These are phyloP conservation scores for Speoplatyrhinus poulsoni DNA, from an alignment of 2,113 vertebrate species.

Conservation along the genomic window DNA sequence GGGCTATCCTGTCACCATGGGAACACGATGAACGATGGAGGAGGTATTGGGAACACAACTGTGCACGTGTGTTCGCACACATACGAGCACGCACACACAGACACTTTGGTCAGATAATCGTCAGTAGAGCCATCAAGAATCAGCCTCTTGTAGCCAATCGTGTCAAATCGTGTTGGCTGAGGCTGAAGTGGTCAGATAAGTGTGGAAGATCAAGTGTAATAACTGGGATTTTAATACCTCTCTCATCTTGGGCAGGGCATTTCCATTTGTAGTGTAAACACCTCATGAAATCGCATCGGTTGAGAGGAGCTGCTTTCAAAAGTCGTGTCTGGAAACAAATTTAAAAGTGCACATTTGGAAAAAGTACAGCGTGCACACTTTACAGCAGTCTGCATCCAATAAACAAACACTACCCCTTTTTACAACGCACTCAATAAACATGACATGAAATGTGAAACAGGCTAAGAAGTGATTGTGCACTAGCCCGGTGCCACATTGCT, in stretches of 20 bases:
- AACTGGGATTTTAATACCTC: conserved; percentile 4
- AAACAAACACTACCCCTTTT: too few species aligned
- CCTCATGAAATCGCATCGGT: too few species aligned
- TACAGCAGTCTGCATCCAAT: too few species aligned
- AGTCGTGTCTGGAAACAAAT: too few species aligned
- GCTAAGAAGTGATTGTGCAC: too few species aligned
- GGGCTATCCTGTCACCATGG: conserved; percentile 59
- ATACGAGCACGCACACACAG: conserved; percentile 13
- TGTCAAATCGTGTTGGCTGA: background rate
- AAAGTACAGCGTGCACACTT: too few species aligned
- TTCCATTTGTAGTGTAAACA: too few species aligned
- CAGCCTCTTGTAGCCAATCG: background rate
- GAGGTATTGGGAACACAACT: conserved; percentile 9
- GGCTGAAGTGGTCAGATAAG: conserved; percentile 3
- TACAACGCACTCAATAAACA: too few species aligned
- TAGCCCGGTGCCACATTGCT: too few species aligned
- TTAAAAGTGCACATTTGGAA: too few species aligned
- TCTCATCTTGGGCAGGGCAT: background rate
- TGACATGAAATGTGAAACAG: too few species aligned
- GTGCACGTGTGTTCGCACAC: background rate
- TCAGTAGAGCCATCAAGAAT: conserved; percentile 19
- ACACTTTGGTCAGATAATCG: conserved; percentile 6
- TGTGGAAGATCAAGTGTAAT: conserved; percentile 11
- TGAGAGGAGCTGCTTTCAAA: too few species aligned
- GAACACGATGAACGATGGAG: conserved; percentile 46